Conservation (phyloP, 1,140 invertebrate species). For the Aphis gossypii region DNA sequence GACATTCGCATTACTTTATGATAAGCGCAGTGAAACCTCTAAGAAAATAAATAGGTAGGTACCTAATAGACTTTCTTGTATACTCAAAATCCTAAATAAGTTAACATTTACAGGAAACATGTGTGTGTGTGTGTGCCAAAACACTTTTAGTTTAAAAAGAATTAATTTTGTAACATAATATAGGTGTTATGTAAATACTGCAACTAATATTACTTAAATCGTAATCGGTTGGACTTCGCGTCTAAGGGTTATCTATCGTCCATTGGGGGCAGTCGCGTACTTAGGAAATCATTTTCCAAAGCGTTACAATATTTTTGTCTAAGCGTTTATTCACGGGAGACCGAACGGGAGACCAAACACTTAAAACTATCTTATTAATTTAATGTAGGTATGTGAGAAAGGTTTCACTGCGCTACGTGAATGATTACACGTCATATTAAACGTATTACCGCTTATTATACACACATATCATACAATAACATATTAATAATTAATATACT, state of each 20-base stretch:
- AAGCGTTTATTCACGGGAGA: too few species aligned
- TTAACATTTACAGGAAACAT: background rate
- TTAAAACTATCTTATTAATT: background rate
- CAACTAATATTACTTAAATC: too few species aligned
- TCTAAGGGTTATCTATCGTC: too few species aligned
- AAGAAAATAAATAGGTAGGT: background rate
- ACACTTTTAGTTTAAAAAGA: background rate
- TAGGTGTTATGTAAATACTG: too few species aligned
- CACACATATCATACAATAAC: background rate
- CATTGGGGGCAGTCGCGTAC: too few species aligned
- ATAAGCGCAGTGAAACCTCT: conserved; percentile 9
- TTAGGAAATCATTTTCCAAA: too few species aligned
- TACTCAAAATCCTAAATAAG: background rate
- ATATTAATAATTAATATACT: background rate
- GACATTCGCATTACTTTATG: background rate
- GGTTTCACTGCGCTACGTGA: background rate
- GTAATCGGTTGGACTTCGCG: too few species aligned
- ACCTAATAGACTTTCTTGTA: background rate
- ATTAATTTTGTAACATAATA: too few species aligned
- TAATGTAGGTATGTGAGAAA: background rate
- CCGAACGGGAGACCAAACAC: too few species aligned
- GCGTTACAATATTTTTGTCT: too few species aligned
- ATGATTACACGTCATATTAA: background rate
- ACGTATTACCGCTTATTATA: background rate
- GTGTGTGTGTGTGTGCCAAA: background rate